Evolutionary conservation across 2,888 invertebrate genomes (phyloP), one percentile per base, ranked within the genome.

Genomic region (Apomyelois bistriatella): DNA sequence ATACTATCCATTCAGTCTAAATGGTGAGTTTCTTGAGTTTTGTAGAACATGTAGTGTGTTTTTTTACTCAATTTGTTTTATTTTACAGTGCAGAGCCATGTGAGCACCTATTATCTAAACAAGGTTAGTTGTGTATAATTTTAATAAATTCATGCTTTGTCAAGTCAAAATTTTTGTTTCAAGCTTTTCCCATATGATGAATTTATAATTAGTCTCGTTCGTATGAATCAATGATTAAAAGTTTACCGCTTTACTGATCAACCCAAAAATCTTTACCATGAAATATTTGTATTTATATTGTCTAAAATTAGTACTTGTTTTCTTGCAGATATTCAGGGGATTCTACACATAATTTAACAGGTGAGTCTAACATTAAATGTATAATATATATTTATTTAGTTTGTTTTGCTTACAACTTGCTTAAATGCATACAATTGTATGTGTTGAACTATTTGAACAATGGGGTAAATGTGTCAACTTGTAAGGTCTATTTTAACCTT

Each of bases 11-110:
- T 62, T 58, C 66, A 59, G 66, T 66, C 56, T 55, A 58, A 62
- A 70, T 70, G 89, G 88, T 89, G 74, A 89, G 88, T 87, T 71
- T 58, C 62, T 52, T 74, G 64, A 59, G 55, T 72, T 55, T 70
- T 71, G 36, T 72, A 69, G 68, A 74, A 66, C 70, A 74, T 70
- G 65, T 70, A 70, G 70, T 79, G 76, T 76, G 72, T 76, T 82
- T 82, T 84, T 80, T 80, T 87, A 87, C 79, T 88, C 61, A 88
- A 77, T 75, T 57, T 84, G 59, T 74, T 87, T 85, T 79, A 60
- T 70, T 60, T 88, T 88, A 72, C 86, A 89, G 89, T 61, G 66
- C 49, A 16, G 13, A 15, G 16, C 40, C 13, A 16, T 16, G 16
- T 40, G 9, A 40, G 41, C 48, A 41, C 22, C n/a, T n/a, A 9